Evolutionary conservation across 2,113 vertebrate genomes (phyloP).

Genomic region (Pteropus alecto): DNA sequence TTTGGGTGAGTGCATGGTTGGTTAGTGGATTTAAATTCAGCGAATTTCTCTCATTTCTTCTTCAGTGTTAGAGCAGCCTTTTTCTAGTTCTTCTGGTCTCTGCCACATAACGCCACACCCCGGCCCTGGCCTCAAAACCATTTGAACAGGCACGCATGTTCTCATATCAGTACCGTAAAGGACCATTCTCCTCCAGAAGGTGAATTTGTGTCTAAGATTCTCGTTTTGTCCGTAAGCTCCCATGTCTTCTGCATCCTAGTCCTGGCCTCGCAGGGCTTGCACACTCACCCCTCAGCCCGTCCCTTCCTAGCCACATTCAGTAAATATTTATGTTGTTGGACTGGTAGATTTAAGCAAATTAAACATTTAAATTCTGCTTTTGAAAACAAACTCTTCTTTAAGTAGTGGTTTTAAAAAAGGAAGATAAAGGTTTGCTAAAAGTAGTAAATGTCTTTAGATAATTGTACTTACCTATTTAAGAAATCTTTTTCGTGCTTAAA

Average conservation of each 20-base stretch:
- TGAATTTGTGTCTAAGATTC: background rate
- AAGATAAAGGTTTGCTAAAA: background rate
- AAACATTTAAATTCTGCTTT: background rate
- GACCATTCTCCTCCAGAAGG: background rate
- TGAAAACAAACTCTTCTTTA: background rate
- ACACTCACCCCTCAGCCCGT: background rate
- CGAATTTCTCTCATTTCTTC: background rate
- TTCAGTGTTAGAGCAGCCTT: background rate
- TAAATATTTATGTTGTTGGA: background rate
- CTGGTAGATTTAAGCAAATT: background rate
- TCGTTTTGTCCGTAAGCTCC: background rate
- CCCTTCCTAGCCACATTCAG: background rate
- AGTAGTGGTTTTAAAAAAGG: background rate
- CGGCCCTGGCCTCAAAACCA: background rate
- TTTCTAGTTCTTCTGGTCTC: background rate
- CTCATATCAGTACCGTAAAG: background rate
- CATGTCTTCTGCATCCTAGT: background rate
- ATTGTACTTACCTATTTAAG: background rate
- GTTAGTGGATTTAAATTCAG: background rate
- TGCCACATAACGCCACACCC: background rate
- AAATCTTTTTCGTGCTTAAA: background rate
- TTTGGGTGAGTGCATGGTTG: accelerated
- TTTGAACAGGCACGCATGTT: background rate
- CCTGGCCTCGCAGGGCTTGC: background rate
- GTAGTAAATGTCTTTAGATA: background rate